A percentile compares a stretch with the other conserved stretches of the same genome.
phyloP scores from a whole-genome alignment of 1,140 invertebrate species.

The Danaus melanippus region DNA sequence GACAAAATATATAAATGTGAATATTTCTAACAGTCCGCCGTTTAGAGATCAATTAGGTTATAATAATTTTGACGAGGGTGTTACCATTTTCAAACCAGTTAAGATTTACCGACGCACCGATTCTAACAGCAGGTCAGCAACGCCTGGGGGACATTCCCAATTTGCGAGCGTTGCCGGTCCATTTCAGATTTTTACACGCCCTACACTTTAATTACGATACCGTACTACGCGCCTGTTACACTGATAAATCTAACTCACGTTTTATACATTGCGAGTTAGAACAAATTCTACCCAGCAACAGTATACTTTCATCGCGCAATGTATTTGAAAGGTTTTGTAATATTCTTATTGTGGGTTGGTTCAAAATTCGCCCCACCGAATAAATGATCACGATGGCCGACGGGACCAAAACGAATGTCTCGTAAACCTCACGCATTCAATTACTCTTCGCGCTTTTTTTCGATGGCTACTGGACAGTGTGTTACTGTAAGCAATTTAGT shows the following conservation, averaged over 20 bases:
- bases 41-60: neutral
- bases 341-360: neutral
- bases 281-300: conserved; percentile 14
- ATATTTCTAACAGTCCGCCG: no score
- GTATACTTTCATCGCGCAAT: conserved; percentile 5
- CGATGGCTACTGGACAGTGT: conserved; percentile 22
- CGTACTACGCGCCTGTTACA: conserved; percentile 6
- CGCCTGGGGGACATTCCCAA: conserved; percentile 43
- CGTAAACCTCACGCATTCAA: conserved; percentile 63
- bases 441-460: conserved; percentile 45
- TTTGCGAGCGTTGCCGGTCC: conserved; percentile 45
- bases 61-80: conserved; percentile 1
- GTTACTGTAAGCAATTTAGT: conserved; percentile 23
- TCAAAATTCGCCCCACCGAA: conserved; percentile 19
- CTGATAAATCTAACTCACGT: neutral
- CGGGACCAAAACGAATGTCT: conserved; percentile 42
- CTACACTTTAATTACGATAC: conserved; percentile 31
- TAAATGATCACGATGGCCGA: conserved; percentile 42
- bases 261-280: conserved; percentile 11
- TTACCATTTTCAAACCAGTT: conserved; percentile 31
- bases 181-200: conserved; percentile 53
- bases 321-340: neutral
- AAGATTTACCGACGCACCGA: conserved; percentile 42
- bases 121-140: conserved; percentile 39
- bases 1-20: no score